Conservation (phyloP, 1,140 invertebrate genomes). For the Cataglyphis hispanica region DNA sequence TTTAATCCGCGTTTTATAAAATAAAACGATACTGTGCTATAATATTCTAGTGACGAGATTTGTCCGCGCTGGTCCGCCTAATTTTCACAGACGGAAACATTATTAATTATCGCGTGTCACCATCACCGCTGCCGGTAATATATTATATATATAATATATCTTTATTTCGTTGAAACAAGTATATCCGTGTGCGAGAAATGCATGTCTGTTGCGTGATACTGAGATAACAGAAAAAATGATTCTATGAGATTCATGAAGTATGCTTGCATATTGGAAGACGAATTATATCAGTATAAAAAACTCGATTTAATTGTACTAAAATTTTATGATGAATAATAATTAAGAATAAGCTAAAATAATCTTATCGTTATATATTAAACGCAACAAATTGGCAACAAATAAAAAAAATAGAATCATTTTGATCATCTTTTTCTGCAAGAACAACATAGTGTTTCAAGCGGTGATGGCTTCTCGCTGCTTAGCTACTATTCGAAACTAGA, state of each 20-base stretch:
- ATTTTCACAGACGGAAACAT: conserved; percentile 81
- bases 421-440: not conserved
- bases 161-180: conserved; percentile 52
- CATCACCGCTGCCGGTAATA: conserved; percentile 71
- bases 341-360: conserved; percentile 1
- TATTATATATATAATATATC: conserved; percentile 11
- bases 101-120: conserved; percentile 73
- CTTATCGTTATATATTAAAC: not conserved
- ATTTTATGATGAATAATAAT: not conserved
- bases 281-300: conserved; percentile 59
- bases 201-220: not conserved
- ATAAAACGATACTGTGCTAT: conserved; percentile 2
- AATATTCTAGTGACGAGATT: conserved; percentile 22
- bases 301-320: not conserved
- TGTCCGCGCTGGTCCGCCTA: conserved; percentile 75
- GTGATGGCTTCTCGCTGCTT: conserved; percentile 76
- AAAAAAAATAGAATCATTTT: not conserved
- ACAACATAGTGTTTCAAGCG: conserved; percentile 38
- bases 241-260: conserved; percentile 11
- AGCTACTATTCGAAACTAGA: conserved; percentile 82
- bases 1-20: conserved; percentile 5
- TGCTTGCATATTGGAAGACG: conserved; percentile 68
- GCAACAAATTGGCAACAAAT: not conserved
- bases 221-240: not conserved
- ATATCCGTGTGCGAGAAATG: conserved; percentile 5